Percentiles rank a stretch among this genome's conserved stretches.
phyloP scores from a whole-genome alignment of 2,888 invertebrate species.

The Acanthopleura granulata region DNA sequence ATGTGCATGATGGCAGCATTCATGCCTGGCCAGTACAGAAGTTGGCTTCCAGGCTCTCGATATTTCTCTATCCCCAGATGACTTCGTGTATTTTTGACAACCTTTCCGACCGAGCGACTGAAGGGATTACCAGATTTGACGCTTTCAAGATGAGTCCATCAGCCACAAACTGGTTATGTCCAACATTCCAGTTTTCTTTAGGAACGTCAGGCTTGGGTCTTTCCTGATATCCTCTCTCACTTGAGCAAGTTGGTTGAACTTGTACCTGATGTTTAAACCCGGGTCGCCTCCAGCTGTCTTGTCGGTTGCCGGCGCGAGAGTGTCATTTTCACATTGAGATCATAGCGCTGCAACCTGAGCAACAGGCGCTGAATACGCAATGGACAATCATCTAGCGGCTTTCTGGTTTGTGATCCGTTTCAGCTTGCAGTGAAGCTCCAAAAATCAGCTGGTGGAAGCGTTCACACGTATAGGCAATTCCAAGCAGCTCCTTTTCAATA shows the following conservation, averaged over 20 bases:
- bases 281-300: not conserved
- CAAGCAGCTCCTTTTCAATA: constrained; percentile 16
- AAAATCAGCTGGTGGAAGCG: constrained; percentile 13
- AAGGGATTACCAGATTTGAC: not conserved
- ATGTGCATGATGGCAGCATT: not conserved
- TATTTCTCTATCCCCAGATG: not conserved
- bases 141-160: constrained; percentile 20
- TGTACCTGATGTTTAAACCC: constrained; percentile 16
- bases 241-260: constrained; percentile 16
- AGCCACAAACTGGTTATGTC: constrained; percentile 20
- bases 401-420: constrained; percentile 24
- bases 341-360: constrained; percentile 29
- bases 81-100: constrained; percentile 11
- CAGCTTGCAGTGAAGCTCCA: constrained; percentile 8
- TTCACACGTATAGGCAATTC: constrained; percentile 12
- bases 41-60: not conserved
- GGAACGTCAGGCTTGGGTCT: constrained; percentile 1
- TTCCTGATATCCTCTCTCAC: constrained; percentile 20
- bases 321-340: constrained; percentile 31
- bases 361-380: constrained; percentile 29
- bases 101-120: not conserved
- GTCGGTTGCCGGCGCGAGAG: constrained; percentile 27
- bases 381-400: not conserved
- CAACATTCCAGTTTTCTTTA: constrained; percentile 15
- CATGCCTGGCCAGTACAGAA: not conserved